These are phyloP conservation scores for Cyaniris semiargus DNA, from an alignment of 2,888 invertebrate species.

Conservation along the genomic window DNA sequence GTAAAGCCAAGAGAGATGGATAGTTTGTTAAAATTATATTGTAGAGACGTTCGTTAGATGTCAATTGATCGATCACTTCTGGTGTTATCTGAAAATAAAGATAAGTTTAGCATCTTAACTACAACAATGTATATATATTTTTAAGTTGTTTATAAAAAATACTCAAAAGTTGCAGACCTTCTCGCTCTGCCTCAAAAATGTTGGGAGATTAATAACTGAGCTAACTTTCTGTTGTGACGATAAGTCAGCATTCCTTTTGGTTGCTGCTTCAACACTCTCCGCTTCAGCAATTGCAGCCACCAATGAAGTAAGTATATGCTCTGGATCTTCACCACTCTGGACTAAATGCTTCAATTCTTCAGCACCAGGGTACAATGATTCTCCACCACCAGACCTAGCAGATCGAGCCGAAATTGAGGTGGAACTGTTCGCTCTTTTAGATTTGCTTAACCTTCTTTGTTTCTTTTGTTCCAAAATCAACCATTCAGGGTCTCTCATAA, in stretches of 20 bases:
- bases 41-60: conserved; percentile 83
- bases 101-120: not conserved
- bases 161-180: conserved; percentile 68
- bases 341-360: conserved; percentile 85
- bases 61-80: conserved; percentile 85
- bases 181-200: conserved; percentile 87
- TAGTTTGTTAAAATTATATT: conserved; percentile 87
- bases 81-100: conserved; percentile 80
- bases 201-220: conserved; percentile 89
- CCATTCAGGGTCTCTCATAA: conserved; percentile 95
- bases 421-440: conserved; percentile 75
- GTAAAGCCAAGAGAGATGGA: conserved; percentile 83
- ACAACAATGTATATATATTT: not conserved
- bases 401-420: conserved; percentile 73
- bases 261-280: conserved; percentile 69
- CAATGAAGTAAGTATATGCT: conserved; percentile 82
- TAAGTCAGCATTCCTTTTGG: conserved; percentile 72
- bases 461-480: conserved; percentile 83
- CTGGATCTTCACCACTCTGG: conserved; percentile 85
- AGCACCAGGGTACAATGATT: conserved; percentile 82
- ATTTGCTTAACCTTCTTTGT: conserved; percentile 72
- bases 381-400: conserved; percentile 72
- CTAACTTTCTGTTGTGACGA: conserved; percentile 71
- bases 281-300: conserved; percentile 81
- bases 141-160: not conserved